Evolutionary conservation across 2,113 vertebrate genomes (phyloP), one percentile per base, ranked within the genome.

Genomic region (Poecilia latipinna): DNA sequence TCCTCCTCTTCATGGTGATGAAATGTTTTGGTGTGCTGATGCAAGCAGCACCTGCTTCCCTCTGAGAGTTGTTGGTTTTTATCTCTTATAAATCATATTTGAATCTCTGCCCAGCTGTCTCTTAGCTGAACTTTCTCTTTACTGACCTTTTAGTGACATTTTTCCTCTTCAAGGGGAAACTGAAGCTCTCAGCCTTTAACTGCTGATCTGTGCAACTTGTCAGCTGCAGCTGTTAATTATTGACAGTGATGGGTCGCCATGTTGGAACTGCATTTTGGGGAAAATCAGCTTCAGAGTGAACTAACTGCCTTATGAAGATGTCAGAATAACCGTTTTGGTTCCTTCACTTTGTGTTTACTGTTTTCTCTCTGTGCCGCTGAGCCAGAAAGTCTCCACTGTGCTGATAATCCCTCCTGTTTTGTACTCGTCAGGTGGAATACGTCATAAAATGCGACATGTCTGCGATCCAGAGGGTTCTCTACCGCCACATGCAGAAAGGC

Each of bases 401-500:
- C 61, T 31, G 0, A 65, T 77, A 12, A 71, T 4, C 13, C 0
- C 6, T 24, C 48, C 63, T 65, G 13, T 42, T 24, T 32, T 31
- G 51, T 3, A n/a, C 78, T 7, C 63, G 51, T 29, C 85, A 99
- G 98, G 98, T 99, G 91, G 98, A 99, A 84, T 99, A 99, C 10
- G 97, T 99, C 81, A 94, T 99, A 77, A 99, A 99, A 78, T 99
- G 98, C 76, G 98, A 99, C 91, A 99, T 99, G 98, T 98, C 97
- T 24, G 97, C 98, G 24, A 97, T 99, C 65, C 98, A 99, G 90
- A 99, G 98, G 93, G 96, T 99, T 75, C 91, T 99, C 28, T 99
- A 99, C 75, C 96, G 98, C 57, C 98, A 99, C 80, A 99, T 99
- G 98, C 98, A 99, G 91, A 99, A 97, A 86, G 97, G 98, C 24